phyloP scores from a whole-genome alignment of 2,113 vertebrate genomes.

The Cariama cristata region DNA sequence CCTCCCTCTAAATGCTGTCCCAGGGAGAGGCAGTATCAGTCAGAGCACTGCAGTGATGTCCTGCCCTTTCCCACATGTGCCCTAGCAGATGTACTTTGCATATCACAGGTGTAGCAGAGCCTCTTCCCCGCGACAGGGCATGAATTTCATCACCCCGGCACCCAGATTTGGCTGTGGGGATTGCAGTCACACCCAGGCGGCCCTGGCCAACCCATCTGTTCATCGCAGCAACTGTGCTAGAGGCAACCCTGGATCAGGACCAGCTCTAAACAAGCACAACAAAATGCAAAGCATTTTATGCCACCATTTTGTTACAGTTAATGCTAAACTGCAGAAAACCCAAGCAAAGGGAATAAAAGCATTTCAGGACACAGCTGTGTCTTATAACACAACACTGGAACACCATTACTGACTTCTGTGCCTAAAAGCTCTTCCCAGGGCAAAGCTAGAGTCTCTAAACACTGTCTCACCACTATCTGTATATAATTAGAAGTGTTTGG shows the following conservation, averaged over 20 bases:
- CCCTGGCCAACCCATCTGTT: too few species aligned
- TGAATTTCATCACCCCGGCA: too few species aligned
- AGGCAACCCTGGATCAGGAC: too few species aligned
- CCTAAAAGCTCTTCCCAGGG: not conserved
- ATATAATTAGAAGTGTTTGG: not conserved
- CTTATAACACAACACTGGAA: too few species aligned
- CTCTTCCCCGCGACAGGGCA: not conserved
- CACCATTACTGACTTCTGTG: too few species aligned
- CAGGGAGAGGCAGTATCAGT: too few species aligned
- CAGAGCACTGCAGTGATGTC: fast-evolving
- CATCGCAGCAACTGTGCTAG: not conserved
- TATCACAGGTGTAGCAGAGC: not conserved
- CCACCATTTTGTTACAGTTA: not conserved
- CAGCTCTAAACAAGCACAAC: too few species aligned
- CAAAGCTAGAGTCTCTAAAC: too few species aligned
- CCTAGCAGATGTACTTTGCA: not conserved
- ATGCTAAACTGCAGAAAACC: not conserved
- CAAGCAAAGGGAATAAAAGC: not conserved
- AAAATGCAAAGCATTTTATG: not conserved
- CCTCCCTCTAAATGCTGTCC: not conserved
- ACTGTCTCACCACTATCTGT: not conserved
- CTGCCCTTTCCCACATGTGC: not conserved
- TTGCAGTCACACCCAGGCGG: not conserved
- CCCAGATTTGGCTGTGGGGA: too few species aligned
- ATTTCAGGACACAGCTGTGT: not conserved